Evolutionary conservation across 2,888 invertebrate genomes (phyloP).

Genomic region (Pollenia amentaria): DNA sequence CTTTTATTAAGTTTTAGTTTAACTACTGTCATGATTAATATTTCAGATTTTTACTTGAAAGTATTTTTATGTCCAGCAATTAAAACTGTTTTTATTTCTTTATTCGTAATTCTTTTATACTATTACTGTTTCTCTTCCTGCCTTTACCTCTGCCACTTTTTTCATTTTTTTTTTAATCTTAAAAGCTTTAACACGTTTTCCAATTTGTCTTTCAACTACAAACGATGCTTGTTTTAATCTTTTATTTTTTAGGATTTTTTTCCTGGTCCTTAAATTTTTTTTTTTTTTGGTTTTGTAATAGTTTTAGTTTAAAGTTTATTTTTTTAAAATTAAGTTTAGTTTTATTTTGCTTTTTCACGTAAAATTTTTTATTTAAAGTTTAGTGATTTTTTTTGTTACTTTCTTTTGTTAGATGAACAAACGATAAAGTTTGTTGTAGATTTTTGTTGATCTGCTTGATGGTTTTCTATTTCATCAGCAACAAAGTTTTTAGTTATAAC

Average conservation of each 20-base stretch:
- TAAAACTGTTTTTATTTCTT: slow-evolving; percentile 37
- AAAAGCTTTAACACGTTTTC: slow-evolving; percentile 56
- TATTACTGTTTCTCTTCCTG: background rate
- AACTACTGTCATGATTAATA: slow-evolving; percentile 38
- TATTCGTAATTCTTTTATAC: background rate
- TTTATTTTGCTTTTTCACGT: slow-evolving; percentile 22
- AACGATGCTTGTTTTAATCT: slow-evolving; percentile 28
- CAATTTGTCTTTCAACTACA: slow-evolving; percentile 56
- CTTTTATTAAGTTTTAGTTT: background rate
- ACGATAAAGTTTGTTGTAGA: slow-evolving; percentile 56
- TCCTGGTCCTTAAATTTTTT: background rate
- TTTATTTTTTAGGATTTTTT: slow-evolving; percentile 22
- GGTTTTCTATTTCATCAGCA: slow-evolving; percentile 54
- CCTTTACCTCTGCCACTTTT: background rate
- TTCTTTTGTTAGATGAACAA: slow-evolving; percentile 13
- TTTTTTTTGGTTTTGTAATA: background rate
- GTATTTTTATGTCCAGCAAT: slow-evolving; percentile 62
- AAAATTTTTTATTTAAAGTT: slow-evolving; percentile 36
- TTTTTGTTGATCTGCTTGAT: slow-evolving; percentile 58
- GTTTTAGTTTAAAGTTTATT: slow-evolving; percentile 13
- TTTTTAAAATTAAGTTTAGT: slow-evolving; percentile 10
- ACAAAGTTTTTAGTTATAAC: slow-evolving; percentile 43
- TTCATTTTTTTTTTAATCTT: slow-evolving; percentile 21
- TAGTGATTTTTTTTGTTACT: background rate
- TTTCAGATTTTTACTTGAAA: slow-evolving; percentile 31